Percentiles rank a stretch among this genome's conserved stretches.
These are phyloP conservation scores for Meteorus cinctellus DNA, from an alignment of 2,888 invertebrate species.

Conservation along the genomic window DNA sequence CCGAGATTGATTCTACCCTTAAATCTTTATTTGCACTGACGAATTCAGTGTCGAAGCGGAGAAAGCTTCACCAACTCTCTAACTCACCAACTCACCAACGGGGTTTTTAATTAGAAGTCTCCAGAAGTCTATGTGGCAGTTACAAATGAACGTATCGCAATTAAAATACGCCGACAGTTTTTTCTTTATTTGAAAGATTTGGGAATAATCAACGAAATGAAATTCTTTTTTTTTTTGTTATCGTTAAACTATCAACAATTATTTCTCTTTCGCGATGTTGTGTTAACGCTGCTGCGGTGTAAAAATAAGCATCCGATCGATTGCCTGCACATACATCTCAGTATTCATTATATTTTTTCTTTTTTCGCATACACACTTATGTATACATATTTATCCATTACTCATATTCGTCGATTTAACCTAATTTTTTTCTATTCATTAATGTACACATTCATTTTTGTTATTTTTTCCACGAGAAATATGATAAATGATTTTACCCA, in stretches of 20 bases:
- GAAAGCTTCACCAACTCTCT: background rate
- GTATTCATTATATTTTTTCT: background rate
- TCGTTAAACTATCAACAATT: background rate
- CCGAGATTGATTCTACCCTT: background rate
- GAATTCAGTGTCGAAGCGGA: background rate
- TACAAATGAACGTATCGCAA: slow-evolving; percentile 3
- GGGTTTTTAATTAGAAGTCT: background rate
- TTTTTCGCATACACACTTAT: background rate
- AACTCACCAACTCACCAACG: background rate
- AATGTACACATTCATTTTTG: background rate
- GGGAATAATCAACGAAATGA: background rate
- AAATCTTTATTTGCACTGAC: background rate
- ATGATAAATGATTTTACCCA: slow-evolving; percentile 17
- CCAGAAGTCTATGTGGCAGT: background rate
- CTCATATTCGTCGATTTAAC: background rate
- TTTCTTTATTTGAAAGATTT: background rate
- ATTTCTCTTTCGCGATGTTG: background rate
- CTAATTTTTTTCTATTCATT: background rate
- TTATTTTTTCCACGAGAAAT: background rate
- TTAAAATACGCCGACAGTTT: background rate
- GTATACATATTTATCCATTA: background rate
- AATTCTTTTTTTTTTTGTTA: background rate
- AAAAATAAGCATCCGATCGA: background rate
- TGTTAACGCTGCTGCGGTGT: background rate
- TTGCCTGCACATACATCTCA: background rate